Evolutionary conservation across 2,113 vertebrate genomes (phyloP).

Genomic region (Typhlomys cinereus): DNA sequence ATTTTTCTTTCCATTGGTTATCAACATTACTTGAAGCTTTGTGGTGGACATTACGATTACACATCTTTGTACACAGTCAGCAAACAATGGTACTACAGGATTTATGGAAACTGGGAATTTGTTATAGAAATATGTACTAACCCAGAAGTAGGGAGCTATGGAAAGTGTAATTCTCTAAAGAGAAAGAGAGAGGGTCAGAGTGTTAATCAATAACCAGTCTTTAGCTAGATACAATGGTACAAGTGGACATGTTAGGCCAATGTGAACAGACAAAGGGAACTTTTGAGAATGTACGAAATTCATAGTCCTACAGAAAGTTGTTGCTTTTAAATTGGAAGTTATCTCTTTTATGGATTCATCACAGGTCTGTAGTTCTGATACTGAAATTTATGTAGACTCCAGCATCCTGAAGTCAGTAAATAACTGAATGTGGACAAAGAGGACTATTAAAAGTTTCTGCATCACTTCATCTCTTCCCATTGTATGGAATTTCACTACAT

Average conservation of each 20-base stretch:
- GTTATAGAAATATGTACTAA: neutral
- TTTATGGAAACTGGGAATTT: neutral
- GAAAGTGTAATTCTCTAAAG: too few relatives aligned
- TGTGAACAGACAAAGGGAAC: too few relatives aligned
- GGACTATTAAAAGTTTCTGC: too few relatives aligned
- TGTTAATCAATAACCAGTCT: too few relatives aligned
- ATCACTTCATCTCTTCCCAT: neutral
- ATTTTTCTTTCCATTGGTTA: neutral
- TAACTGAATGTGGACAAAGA: neutral
- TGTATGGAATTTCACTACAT: neutral
- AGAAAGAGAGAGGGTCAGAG: too few relatives aligned
- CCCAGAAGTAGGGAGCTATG: neutral
- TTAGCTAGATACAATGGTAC: too few relatives aligned
- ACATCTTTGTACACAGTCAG: neutral
- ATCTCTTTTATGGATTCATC: neutral
- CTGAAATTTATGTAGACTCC: neutral
- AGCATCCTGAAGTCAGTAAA: neutral
- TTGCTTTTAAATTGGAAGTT: neutral
- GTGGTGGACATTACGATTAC: neutral
- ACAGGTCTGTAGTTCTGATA: neutral
- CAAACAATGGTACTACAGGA: neutral
- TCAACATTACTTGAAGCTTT: neutral
- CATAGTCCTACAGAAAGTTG: neutral
- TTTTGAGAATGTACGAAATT: neutral
- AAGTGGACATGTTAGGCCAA: too few relatives aligned